Base-by-base conservation (phyloP, 2,113 vertebrate species). In the Bolborhynchus lineola region DNA sequence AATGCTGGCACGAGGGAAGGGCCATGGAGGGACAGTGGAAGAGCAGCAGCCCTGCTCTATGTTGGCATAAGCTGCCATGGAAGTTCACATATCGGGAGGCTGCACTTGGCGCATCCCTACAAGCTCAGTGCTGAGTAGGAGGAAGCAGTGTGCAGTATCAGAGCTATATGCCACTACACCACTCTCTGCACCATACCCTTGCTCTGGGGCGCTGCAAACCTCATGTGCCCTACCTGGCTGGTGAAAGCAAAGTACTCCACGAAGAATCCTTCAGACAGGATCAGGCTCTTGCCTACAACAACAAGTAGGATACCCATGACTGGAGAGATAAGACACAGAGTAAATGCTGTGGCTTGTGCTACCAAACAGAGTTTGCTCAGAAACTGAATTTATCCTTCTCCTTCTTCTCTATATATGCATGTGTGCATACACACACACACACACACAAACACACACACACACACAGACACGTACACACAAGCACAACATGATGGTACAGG, bases 391-490 rank as follows among this genome's bases (percentile, higher is more conserved):
- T 68, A 50, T 23, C 46, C 37, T 29, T 16, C 5, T 74, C 63
- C 33, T 77, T 24, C 65, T 82, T 14, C 41, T 14, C 17, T 13
- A 0, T 4, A 4, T 37, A 55, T 29, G 47, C 20, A 37, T 3
- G 25, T 47, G 59, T 37, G 11, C 3, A 3, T 7, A 9, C 15
- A 21, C 15, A 21, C 59, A 53, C 13, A 31, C 19, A 37, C 29
- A 64, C 62, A 64, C 1, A 63, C 42, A 42, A n/a, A 53, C 13
- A 31, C 19, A 37, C 29, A 64, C 62, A 64, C 1, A 63, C 42
- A 42, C 16, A 49, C 18, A 49, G 24, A 24, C 44, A 33, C 15
- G 12, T 8, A 25, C 4, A 33, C 2, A 20, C 0, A 1, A 6
- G 69, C 13, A 10, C 20, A 24, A 20, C 18, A 2, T 3, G 23